A percentile compares a stretch with the other conserved stretches of the same genome.
These are phyloP conservation scores for Phyllotis vaccarum DNA, from an alignment of 2,797 vertebrate species.

Conservation along the genomic window DNA sequence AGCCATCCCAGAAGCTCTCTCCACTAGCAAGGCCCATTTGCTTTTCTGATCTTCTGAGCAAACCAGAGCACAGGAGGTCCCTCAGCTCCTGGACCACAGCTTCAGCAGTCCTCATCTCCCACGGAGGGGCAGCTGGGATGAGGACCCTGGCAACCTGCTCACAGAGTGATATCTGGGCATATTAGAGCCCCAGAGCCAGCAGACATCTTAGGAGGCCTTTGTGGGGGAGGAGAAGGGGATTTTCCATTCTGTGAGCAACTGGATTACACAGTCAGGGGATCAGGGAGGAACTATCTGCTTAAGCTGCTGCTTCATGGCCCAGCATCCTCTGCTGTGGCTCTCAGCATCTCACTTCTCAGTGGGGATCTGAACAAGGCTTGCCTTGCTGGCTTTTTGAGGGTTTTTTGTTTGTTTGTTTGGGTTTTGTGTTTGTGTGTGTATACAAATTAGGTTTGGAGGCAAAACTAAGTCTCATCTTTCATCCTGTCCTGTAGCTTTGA, in stretches of 20 bases:
- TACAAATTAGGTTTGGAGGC: slow-evolving; percentile 32
- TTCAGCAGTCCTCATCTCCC: background rate
- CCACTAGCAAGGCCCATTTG: background rate
- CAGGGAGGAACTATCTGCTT: slow-evolving; percentile 52
- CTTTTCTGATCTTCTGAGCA: slow-evolving; percentile 26
- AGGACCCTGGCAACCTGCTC: slow-evolving; percentile 55
- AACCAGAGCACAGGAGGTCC: background rate
- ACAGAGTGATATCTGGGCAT: slow-evolving; percentile 62
- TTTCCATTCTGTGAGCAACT: slow-evolving; percentile 79
- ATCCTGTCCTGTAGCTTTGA: background rate
- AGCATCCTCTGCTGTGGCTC: slow-evolving; percentile 42
- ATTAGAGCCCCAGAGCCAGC: slow-evolving; percentile 70
- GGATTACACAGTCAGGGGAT: slow-evolving; percentile 75
- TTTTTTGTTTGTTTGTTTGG: background rate
- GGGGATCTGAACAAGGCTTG: slow-evolving; percentile 14
- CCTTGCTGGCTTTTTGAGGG: slow-evolving; percentile 32
- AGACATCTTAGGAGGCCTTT: slow-evolving; percentile 73
- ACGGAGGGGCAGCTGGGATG: slow-evolving; percentile 36
- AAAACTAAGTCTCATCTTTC: slow-evolving; percentile 18
- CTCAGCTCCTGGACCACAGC: background rate
- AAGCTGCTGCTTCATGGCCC: slow-evolving; percentile 45
- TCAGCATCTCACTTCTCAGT: background rate
- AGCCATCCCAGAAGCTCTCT: background rate
- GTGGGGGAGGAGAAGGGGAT: slow-evolving; percentile 66
- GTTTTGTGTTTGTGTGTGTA: background rate